Evolutionary conservation across 2,797 vertebrate species (phyloP).

Genomic region (Bradypodion pumilum): DNA sequence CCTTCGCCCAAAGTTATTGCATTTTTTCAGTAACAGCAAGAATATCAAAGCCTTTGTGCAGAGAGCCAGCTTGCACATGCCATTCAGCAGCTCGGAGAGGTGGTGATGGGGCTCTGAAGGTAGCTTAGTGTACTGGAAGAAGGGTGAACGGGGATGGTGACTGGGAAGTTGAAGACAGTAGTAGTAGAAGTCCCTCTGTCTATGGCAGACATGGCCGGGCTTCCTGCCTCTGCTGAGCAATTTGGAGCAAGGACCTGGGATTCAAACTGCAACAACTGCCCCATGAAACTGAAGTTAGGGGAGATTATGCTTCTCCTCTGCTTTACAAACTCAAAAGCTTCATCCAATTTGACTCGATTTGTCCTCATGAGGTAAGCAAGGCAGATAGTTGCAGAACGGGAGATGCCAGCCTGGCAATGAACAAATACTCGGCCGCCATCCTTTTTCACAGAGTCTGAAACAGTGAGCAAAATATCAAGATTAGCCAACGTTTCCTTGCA

Average conservation of each 20-base stretch:
- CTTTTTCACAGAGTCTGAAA: constrained; percentile 91
- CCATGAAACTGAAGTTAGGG: constrained; percentile 99
- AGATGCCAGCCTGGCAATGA: constrained; percentile 98
- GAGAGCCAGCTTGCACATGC: neutral
- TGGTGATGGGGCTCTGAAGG: constrained; percentile 96
- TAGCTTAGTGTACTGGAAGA: constrained; percentile 86
- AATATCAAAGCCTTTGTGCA: constrained; percentile 43
- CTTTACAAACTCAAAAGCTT: constrained; percentile 98
- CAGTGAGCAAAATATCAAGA: constrained; percentile 38
- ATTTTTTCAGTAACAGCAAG: constrained; percentile 65
- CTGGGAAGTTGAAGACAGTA: constrained; percentile 95
- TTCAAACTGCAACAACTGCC: constrained; percentile 97
- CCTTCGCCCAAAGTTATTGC: constrained; percentile 68
- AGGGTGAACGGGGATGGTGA: constrained; percentile 91
- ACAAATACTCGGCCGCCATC: constrained; percentile 97
- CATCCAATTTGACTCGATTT: constrained; percentile 95
- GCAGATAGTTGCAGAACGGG: constrained; percentile 97
- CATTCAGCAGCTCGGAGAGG: constrained; percentile 94
- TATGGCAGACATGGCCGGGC: constrained; percentile 82
- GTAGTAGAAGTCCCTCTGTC: constrained; percentile 82
- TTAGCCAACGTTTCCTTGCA: constrained; percentile 47
- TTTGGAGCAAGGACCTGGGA: constrained; percentile 94
- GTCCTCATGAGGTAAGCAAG: constrained; percentile 98
- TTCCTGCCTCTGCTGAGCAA: constrained; percentile 92
- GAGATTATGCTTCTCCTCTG: constrained; percentile 98